These are phyloP conservation scores for Hylyphantes graminicola DNA, from an alignment of 1,140 invertebrate species.

Conservation along the genomic window DNA sequence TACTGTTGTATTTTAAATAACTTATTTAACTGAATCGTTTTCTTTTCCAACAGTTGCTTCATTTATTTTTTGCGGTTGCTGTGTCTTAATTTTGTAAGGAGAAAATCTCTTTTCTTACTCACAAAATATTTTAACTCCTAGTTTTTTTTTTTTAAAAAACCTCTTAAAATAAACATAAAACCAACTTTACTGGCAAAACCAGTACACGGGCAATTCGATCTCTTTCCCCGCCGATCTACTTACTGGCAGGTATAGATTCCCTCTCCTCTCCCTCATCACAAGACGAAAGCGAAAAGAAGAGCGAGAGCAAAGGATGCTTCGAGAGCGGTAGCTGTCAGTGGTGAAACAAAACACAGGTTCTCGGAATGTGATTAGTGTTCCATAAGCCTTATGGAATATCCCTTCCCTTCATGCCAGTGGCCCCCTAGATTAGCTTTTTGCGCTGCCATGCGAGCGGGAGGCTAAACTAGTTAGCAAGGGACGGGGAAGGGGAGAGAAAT, in stretches of 20 bases:
- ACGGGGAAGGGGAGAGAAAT: constrained; percentile 41
- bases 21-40: no score
- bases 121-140: no score
- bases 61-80: no score
- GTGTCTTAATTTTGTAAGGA: no score
- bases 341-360: constrained; percentile 53
- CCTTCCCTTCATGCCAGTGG: constrained; percentile 34
- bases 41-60: no score
- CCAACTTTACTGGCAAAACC: no score
- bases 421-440: constrained; percentile 60
- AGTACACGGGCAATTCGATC: background rate
- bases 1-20: no score
- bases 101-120: no score
- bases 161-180: no score
- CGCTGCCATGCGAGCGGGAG: constrained; percentile 40
- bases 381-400: constrained; percentile 60
- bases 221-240: constrained; percentile 6
- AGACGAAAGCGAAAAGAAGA: constrained; percentile 14
- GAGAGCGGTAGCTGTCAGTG: constrained; percentile 55
- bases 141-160: no score
- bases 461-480: constrained; percentile 59
- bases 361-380: constrained; percentile 60
- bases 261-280: background rate
- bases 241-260: background rate
- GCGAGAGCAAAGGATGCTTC: constrained; percentile 16